These are phyloP conservation scores for Campaea margaritaria DNA, from an alignment of 2,888 invertebrate genomes.

Conservation along the genomic window DNA sequence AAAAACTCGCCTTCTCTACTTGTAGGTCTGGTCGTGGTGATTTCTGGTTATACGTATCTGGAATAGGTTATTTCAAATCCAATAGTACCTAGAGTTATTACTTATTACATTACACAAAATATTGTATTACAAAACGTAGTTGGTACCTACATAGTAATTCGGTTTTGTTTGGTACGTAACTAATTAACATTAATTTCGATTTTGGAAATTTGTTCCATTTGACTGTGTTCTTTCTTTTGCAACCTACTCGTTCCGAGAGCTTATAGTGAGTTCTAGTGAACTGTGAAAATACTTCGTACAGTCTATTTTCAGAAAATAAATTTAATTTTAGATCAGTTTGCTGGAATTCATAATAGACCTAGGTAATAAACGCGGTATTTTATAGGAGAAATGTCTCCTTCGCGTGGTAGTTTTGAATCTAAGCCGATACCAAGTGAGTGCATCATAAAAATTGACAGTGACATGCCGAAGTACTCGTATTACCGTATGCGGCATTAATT, in stretches of 20 bases:
- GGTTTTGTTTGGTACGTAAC: no score
- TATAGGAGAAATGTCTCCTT: slow-evolving; percentile 41
- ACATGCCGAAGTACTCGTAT: slow-evolving; percentile 73
- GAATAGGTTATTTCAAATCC: no score
- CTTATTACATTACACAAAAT: no score
- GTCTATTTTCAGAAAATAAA: slow-evolving; percentile 38
- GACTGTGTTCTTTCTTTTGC: neutral
- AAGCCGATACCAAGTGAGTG: slow-evolving; percentile 66
- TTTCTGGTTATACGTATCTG: no score
- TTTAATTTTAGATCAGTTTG: slow-evolving; percentile 39
- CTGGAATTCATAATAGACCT: slow-evolving; percentile 33
- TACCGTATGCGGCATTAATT: slow-evolving; percentile 78
- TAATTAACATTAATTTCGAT: no score
- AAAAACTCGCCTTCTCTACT: no score
- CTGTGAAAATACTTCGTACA: slow-evolving; percentile 31
- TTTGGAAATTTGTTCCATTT: neutral
- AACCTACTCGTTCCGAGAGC: slow-evolving; percentile 1
- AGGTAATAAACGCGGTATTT: slow-evolving; percentile 40
- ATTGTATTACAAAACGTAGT: no score
- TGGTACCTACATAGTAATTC: no score
- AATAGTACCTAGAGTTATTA: no score
- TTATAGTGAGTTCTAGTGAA: slow-evolving; percentile 30
- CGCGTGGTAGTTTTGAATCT: slow-evolving; percentile 29
- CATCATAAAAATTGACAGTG: slow-evolving; percentile 79
- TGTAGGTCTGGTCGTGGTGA: no score